Base-by-base conservation (phyloP, 1,140 invertebrate genomes). In the Solenopsis fugax region DNA sequence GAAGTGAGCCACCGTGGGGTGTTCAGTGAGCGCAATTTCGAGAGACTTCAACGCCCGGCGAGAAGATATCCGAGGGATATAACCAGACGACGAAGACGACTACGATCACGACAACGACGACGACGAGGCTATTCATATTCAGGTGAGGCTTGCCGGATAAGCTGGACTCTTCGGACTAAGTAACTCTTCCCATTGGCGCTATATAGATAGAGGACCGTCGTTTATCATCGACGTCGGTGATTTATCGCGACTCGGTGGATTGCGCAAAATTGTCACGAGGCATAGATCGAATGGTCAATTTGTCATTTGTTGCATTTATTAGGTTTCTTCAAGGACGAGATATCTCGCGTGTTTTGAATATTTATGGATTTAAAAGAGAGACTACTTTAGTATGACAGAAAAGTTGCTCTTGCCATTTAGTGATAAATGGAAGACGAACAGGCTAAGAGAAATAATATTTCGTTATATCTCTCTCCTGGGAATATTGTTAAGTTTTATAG, bases 1-100 rank as follows among this genome's bases (percentile, higher is more conserved):
- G 86, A 90, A 88, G 90, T 92, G 88, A 84, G 24, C 45, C 65
- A 21, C 65, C 65, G 71, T 64, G 88, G 87, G 78, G 92, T 93
- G 93, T 92, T 89, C 64, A 93, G 93, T 94, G 93, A 92, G 76
- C 80, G 80, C 87, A 76, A 69, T 72, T 50, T 80, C 62, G 86
- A 93, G 93, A 92, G 93, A 94, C 92, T 93, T 92, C 77, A 86
- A 94, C 93, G 93, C 91, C 62, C 84, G 91, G 50, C 29, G 29
- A 90, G 87, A 76, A 87, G 75, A 85, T 89, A 87, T 76, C 73
- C 84, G 82, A 89, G 86, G 87, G 82, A 93, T 91, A 90, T 88
- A 88, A 45, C 82, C 72, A 71, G 52, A 89, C 90, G 62, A 72
- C 85, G 72, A 87, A 84, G 67, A 85, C 75, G 69, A 81, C 82